Base-by-base conservation (phyloP, 2,113 vertebrate species). In the Thamnophis sirtalis region DNA sequence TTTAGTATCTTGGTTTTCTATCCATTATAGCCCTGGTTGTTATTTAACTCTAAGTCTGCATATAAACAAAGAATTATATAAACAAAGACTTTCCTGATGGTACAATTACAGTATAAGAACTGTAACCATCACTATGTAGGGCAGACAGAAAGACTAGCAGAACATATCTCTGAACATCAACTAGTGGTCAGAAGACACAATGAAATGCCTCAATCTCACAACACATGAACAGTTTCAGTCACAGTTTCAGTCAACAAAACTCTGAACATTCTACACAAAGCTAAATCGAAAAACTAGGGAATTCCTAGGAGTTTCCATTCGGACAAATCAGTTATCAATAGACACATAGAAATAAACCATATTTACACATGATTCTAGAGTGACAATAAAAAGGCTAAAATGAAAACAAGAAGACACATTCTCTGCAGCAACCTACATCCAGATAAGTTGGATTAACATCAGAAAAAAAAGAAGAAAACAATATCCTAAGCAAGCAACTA, bases 1-100 rank as follows among this genome's bases (percentile, higher is more conserved):
- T 93, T 60, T 1, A 21, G 73, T 94, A 63, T 91, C 89, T 92
- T 95, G 93, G 19, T 92, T 91, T 84, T 88, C 96, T 95, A 96
- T 84, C 88, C 38, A 53, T 91, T 85, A 91, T 2, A 89, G 92
- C 21, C n/a, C 1, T 92, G 88, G 15, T 3, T 0, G 49, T 80
- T 43, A 91, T 93, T 94, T 93, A 50, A 90, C 90, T 84, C 93
- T 63, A 84, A 68, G 91, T 80, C n/a, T 84, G 93, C 88, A 92
- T 91, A 84, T 0, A 43, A 89, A 94, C 19, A 15, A 56, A 38
- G 7, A 2, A 95, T 91, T 60, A 60, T 28, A 60, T 60, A 60
- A 60, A 63, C 89, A 86, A 22, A n/a, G 6, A 73, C 63, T 85
- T 85, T 9, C 68, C 87, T 68, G 90, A 95, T 93, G 93, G 21